Conservation (phyloP, 2,888 invertebrate genomes). For the Glaucopsyche alexis region DNA sequence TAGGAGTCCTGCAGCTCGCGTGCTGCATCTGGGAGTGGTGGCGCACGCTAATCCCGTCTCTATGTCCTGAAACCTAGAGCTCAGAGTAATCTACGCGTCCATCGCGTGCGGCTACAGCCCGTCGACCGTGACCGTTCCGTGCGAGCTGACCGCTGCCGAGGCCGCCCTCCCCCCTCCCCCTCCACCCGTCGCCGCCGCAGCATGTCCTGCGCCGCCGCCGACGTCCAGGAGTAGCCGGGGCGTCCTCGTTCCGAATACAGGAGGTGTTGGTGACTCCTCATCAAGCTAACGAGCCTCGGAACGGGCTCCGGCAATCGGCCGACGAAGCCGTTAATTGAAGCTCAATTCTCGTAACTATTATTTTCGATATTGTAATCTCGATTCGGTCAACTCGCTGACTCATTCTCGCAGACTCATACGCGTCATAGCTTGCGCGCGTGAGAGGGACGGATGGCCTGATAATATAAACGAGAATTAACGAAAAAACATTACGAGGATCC, state of each 20-base stretch:
- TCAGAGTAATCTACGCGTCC: not conserved
- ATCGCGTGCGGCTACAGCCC: constrained; percentile 15
- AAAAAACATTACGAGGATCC: too few species aligned
- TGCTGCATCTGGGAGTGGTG: not conserved
- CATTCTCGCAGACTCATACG: too few species aligned
- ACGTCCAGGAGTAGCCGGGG: not conserved
- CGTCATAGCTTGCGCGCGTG: too few species aligned
- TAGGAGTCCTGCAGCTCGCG: not conserved
- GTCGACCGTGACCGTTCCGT: constrained; percentile 39
- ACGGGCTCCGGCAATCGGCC: not conserved
- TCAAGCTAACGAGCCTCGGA: not conserved
- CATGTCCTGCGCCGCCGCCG: not conserved
- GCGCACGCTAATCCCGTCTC: not conserved
- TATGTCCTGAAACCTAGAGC: not conserved
- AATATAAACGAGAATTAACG: too few species aligned
- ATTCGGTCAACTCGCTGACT: too few species aligned
- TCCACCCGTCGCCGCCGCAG: not conserved
- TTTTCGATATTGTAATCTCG: too few species aligned
- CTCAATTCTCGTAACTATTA: too few species aligned
- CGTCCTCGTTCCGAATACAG: not conserved
- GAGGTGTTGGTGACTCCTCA: too few species aligned
- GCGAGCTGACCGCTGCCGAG: constrained; percentile 22
- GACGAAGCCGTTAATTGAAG: too few species aligned
- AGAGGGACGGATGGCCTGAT: too few species aligned
- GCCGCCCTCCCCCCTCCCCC: not conserved